Percentiles rank a stretch among this genome's conserved stretches.
Conservation (phyloP, 2,113 vertebrate species). For the Shinisaurus crocodilurus region DNA sequence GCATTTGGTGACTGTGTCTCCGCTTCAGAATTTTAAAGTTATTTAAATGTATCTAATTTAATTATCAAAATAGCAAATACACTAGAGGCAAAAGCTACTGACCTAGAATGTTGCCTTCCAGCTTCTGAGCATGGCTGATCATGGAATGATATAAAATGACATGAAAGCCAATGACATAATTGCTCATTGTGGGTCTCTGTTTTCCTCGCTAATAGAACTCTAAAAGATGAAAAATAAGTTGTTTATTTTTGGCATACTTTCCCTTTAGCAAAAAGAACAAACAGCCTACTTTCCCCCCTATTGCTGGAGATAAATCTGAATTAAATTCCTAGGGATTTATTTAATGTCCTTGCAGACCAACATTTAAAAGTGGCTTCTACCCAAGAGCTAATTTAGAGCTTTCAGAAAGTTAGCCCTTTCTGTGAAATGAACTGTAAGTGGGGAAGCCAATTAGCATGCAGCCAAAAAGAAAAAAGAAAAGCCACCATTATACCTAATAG, state of each 20-base stretch:
- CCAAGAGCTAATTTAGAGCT: conserved; percentile 55
- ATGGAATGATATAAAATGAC: conserved; percentile 72
- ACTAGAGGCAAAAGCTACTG: conserved; percentile 67
- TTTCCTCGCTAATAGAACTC: conserved; percentile 61
- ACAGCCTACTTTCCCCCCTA: conserved; percentile 66
- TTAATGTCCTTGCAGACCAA: conserved; percentile 58
- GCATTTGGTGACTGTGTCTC: neutral
- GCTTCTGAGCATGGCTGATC: conserved; percentile 65
- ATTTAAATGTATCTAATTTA: conserved; percentile 72
- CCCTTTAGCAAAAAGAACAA: conserved; percentile 65
- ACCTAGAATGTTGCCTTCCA: conserved; percentile 73
- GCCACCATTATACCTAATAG: neutral
- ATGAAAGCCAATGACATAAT: conserved; percentile 74
- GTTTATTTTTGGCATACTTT: conserved; percentile 67
- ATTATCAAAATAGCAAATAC: conserved; percentile 65
- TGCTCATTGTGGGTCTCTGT: conserved; percentile 64
- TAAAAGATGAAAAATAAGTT: conserved; percentile 68
- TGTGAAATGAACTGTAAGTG: conserved; percentile 50
- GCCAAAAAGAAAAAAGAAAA: neutral
- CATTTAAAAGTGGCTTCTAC: conserved; percentile 50
- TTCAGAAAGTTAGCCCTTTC: conserved; percentile 38
- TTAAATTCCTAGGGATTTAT: conserved; percentile 63
- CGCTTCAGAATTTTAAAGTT: conserved; percentile 61
- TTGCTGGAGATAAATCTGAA: conserved; percentile 61
- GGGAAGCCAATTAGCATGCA: conserved; percentile 18